These are phyloP conservation scores for Microcebus tavaratra DNA, from an alignment of 2,113 vertebrate species.

Conservation along the genomic window DNA sequence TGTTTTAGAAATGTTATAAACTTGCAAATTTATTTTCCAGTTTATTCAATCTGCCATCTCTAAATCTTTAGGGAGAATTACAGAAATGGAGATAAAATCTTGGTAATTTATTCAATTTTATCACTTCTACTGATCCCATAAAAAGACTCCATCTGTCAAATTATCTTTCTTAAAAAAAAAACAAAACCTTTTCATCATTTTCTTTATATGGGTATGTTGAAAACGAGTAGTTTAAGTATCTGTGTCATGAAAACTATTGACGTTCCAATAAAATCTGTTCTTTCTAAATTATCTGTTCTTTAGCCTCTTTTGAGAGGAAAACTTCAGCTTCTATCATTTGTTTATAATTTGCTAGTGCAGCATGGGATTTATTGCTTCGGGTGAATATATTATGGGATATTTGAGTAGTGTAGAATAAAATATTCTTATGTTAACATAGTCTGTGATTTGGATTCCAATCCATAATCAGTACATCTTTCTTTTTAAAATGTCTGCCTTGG, in stretches of 20 bases:
- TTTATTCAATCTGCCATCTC: slow-evolving; percentile 79
- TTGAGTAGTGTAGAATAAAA: slow-evolving; percentile 70
- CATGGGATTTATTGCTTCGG: slow-evolving; percentile 66
- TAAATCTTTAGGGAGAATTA: slow-evolving; percentile 79
- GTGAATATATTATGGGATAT: slow-evolving; percentile 73
- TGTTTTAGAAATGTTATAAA: slow-evolving; percentile 76
- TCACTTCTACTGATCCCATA: slow-evolving; percentile 79
- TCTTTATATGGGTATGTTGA: slow-evolving; percentile 74
- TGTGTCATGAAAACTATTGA: slow-evolving; percentile 80
- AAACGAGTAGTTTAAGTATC: slow-evolving; percentile 75
- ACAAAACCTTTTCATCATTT: slow-evolving; percentile 72
- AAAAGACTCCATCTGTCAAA: slow-evolving; percentile 82
- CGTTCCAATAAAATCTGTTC: slow-evolving; percentile 77
- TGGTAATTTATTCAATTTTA: slow-evolving; percentile 82
- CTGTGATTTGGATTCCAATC: slow-evolving; percentile 73
- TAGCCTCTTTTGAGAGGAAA: slow-evolving; percentile 70
- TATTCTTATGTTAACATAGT: slow-evolving; percentile 69
- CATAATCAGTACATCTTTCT: slow-evolving; percentile 70
- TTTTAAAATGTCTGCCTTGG: slow-evolving; percentile 62
- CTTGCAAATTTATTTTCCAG: slow-evolving; percentile 79
- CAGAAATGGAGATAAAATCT: slow-evolving; percentile 79
- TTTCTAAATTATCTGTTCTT: slow-evolving; percentile 76
- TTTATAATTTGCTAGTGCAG: slow-evolving; percentile 69
- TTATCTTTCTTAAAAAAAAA: slow-evolving; percentile 74
- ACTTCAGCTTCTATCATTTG: slow-evolving; percentile 66